phyloP scores from a whole-genome alignment of 2,888 invertebrate species.

The Chironomus riparius region DNA sequence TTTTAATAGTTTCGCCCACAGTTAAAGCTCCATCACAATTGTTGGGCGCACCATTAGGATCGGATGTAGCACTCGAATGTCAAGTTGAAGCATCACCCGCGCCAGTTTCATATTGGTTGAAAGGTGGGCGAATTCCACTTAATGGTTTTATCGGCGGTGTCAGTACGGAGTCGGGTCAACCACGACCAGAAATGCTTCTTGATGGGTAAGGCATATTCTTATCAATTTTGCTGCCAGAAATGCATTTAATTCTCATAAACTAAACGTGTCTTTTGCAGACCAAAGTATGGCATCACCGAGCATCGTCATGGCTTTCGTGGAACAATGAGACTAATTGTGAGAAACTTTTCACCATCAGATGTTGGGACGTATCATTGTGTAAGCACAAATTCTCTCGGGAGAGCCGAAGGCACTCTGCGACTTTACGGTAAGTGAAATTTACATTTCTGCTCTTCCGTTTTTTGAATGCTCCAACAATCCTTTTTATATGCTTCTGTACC shows the following conservation, averaged over 20 bases:
- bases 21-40: constrained; percentile 84
- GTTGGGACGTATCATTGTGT: constrained; percentile 70
- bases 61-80: constrained; percentile 77
- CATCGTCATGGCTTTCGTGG: constrained; percentile 42
- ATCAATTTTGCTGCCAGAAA: no score
- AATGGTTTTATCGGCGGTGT: constrained; percentile 36
- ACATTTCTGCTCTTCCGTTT: neutral
- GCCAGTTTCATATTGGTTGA: constrained; percentile 43
- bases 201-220: constrained; percentile 54
- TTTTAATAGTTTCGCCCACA: constrained; percentile 66
- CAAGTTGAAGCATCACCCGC: constrained; percentile 78
- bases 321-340: constrained; percentile 40
- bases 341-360: constrained; percentile 49
- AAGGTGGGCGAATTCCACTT: constrained; percentile 39
- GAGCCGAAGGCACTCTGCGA: constrained; percentile 54
- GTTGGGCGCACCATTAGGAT: constrained; percentile 75
- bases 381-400: constrained; percentile 57
- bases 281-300: constrained; percentile 43
- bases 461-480: neutral
- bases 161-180: constrained; percentile 38
- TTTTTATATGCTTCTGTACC: no score
- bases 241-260: neutral
- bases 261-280: constrained; percentile 32
- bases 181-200: constrained; percentile 61
- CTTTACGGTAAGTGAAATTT: constrained; percentile 48